Percentiles rank a stretch among this genome's conserved stretches.
phyloP scores from a whole-genome alignment of 2,797 vertebrate species.

The Loris lydekkerianus region DNA sequence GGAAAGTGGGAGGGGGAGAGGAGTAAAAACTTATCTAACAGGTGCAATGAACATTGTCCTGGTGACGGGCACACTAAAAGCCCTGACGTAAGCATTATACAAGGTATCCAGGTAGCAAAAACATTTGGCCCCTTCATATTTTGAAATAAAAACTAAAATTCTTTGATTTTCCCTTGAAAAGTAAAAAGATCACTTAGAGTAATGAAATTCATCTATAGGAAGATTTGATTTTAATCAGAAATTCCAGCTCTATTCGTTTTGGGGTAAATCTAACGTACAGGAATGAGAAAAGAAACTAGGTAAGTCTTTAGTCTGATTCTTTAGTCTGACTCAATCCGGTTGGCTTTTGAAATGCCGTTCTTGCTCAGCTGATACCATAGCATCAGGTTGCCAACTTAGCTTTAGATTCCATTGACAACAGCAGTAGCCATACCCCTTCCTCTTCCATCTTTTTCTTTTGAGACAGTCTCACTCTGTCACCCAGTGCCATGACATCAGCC shows the following conservation, averaged over 20 bases:
- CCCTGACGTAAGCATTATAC: neutral
- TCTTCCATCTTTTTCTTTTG: no score
- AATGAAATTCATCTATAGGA: neutral
- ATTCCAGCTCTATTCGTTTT: neutral
- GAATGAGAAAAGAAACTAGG: neutral
- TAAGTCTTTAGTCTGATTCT: neutral
- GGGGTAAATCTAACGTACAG: neutral
- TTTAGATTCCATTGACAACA: neutral
- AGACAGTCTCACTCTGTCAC: no score
- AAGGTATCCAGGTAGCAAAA: neutral
- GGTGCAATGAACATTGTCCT: neutral
- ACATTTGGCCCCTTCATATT: neutral
- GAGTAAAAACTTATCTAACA: neutral
- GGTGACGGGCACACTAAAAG: neutral
- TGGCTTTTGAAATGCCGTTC: neutral
- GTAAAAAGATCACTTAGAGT: neutral
- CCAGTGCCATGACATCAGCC: no score
- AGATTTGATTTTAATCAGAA: constrained; percentile 37
- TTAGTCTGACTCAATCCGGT: neutral
- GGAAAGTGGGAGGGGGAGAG: neutral
- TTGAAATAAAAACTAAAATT: neutral
- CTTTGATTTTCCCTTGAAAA: constrained; percentile 30
- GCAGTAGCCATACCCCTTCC: neutral
- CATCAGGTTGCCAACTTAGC: neutral
- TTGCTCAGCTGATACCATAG: neutral